Evolutionary conservation across 2,888 invertebrate species (phyloP).

Genomic region (Epinotia nisella): DNA sequence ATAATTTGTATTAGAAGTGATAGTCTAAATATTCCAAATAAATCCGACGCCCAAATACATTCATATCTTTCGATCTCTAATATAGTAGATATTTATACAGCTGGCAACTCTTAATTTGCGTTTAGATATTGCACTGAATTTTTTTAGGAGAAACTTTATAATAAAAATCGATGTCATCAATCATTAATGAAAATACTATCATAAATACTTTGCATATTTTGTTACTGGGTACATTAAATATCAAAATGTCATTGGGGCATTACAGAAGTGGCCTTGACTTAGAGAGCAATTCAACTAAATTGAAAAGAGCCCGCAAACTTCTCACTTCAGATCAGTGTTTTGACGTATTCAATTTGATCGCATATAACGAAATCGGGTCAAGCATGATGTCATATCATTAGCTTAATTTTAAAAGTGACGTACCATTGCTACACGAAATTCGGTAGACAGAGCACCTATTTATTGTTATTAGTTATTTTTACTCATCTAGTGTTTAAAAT

Average conservation of each 20-base stretch:
- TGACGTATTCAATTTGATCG: constrained; percentile 55
- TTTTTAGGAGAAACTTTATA: neutral
- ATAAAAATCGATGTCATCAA: too few relatives aligned
- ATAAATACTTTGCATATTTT: neutral
- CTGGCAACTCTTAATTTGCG: constrained; percentile 25
- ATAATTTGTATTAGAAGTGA: too few relatives aligned
- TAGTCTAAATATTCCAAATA: too few relatives aligned
- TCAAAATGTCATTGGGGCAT: constrained; percentile 14
- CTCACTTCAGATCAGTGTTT: constrained; percentile 52
- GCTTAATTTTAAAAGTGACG: constrained; percentile 81
- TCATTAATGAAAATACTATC: neutral
- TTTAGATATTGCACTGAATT: constrained; percentile 22
- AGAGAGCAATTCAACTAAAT: constrained; percentile 55
- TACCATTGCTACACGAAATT: constrained; percentile 65
- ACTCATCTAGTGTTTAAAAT: constrained; percentile 53
- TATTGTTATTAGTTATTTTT: constrained; percentile 43
- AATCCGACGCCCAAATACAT: too few relatives aligned
- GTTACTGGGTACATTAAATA: neutral
- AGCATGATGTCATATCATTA: constrained; percentile 76
- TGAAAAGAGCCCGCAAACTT: constrained; percentile 45
- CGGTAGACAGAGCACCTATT: constrained; percentile 56
- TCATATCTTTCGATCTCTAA: neutral
- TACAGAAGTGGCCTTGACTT: constrained; percentile 52
- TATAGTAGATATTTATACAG: neutral
- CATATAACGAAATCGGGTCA: constrained; percentile 68